Evolutionary conservation across 2,888 invertebrate genomes (phyloP).

Genomic region (Volucella inflata): DNA sequence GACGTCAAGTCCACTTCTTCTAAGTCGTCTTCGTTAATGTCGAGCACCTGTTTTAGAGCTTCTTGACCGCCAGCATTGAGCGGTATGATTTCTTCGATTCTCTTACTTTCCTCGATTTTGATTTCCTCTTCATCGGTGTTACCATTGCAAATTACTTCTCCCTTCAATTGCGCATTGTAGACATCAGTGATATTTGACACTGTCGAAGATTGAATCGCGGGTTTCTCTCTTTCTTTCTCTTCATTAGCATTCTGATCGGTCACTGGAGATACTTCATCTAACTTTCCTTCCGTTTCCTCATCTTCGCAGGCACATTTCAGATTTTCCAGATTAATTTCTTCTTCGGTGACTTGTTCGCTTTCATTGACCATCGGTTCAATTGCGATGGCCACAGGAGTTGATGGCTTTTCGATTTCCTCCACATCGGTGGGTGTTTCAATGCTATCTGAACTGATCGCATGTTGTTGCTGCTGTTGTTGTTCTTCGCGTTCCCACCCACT

Average conservation of each 20-base stretch:
- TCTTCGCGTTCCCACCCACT: constrained; percentile 94
- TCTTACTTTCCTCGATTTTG: constrained; percentile 22
- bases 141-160: constrained; percentile 81
- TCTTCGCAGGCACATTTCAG: constrained; percentile 78
- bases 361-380: constrained; percentile 69
- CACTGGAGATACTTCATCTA: constrained; percentile 39
- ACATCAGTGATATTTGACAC: constrained; percentile 83
- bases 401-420: constrained; percentile 73
- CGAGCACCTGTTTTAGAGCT: constrained; percentile 83
- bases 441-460: constrained; percentile 68
- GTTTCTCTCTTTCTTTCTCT: constrained; percentile 78
- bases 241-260: constrained; percentile 71
- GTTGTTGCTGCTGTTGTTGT: constrained; percentile 79
- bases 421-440: constrained; percentile 50
- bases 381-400: constrained; percentile 66
- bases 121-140: constrained; percentile 55
- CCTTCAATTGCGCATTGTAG: constrained; percentile 83
- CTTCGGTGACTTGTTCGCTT: constrained; percentile 77
- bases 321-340: constrained; percentile 76
- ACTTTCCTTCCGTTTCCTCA: constrained; percentile 59
- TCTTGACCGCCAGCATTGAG: constrained; percentile 79
- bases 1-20: constrained; percentile 80
- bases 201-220: constrained; percentile 64
- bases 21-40: constrained; percentile 80
- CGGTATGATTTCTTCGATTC: constrained; percentile 76